A percentile compares a stretch with the other conserved stretches of the same genome.
phyloP scores from a whole-genome alignment of 2,888 invertebrate species.

The Callyntrura guangdongensis region DNA sequence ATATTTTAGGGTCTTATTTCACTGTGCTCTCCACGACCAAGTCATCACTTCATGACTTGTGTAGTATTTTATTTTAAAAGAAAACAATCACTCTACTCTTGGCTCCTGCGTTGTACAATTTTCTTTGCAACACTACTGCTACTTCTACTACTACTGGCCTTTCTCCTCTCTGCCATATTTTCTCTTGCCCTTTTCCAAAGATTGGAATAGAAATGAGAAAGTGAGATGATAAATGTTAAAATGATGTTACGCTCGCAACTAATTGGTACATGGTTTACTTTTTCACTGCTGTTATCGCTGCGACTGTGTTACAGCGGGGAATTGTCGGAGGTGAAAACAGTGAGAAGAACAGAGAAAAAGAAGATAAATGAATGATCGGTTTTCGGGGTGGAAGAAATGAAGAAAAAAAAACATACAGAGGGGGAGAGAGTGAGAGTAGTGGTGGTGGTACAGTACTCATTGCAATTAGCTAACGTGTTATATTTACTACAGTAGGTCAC shows the following conservation, averaged over 20 bases:
- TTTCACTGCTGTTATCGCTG: not conserved
- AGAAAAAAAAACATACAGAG: not conserved
- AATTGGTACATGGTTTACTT: too few relatives aligned
- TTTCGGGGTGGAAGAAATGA: constrained; percentile 1
- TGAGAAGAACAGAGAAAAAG: not conserved
- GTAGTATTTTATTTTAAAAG: not conserved
- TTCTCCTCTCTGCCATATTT: not conserved
- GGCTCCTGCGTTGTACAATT: not conserved
- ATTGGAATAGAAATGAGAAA: constrained; percentile 11
- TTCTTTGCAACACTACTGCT: not conserved
- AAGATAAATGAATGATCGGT: constrained; percentile 55
- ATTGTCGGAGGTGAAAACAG: not conserved
- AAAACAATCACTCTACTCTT: not conserved
- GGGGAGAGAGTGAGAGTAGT: constrained; percentile 34
- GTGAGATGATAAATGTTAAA: not conserved
- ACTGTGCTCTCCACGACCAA: not conserved
- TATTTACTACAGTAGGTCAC: constrained; percentile 74
- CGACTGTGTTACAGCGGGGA: not conserved
- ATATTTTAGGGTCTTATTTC: not conserved
- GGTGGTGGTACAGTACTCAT: constrained; percentile 50
- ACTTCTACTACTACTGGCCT: not conserved
- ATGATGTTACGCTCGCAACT: not conserved
- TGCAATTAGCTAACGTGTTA: constrained; percentile 73
- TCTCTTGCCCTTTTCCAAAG: not conserved
- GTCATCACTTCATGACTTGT: not conserved